phyloP scores from a whole-genome alignment of 2,797 vertebrate genomes.

The Anisognathus igniventris region DNA sequence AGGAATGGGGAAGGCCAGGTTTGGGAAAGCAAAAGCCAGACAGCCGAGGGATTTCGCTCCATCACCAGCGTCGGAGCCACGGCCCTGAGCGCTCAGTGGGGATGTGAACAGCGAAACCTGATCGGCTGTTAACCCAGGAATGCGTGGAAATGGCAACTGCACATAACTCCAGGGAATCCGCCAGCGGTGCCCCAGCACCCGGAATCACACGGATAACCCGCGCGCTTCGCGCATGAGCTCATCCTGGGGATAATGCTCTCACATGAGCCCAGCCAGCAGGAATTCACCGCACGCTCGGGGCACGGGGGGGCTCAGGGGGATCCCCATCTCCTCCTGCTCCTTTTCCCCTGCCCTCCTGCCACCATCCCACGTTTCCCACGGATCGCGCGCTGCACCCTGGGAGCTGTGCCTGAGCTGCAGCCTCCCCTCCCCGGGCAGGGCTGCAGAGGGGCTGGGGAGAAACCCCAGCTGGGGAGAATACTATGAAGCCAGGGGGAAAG shows the following conservation, averaged over 20 bases:
- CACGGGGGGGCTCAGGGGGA: background rate
- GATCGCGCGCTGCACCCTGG: accelerated
- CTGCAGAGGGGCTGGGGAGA: background rate
- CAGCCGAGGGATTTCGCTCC: conserved; percentile 72
- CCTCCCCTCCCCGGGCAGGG: background rate
- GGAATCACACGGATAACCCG: conserved; percentile 71
- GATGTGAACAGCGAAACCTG: conserved; percentile 65
- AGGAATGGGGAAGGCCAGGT: background rate
- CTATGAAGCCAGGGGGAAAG: background rate
- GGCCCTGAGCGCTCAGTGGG: background rate
- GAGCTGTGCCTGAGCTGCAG: background rate
- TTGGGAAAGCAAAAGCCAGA: conserved; percentile 63
- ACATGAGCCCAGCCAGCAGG: conserved; percentile 61
- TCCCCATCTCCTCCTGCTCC: background rate
- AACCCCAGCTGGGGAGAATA: background rate
- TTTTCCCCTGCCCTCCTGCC: background rate
- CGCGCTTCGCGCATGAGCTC: conserved; percentile 63
- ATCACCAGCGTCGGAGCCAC: conserved; percentile 45
- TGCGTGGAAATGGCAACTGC: conserved; percentile 76
- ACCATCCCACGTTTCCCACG: background rate
- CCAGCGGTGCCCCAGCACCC: conserved; percentile 70
- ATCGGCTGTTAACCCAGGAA: conserved; percentile 71
- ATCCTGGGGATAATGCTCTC: conserved; percentile 60
- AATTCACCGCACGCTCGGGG: background rate
- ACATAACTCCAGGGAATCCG: conserved; percentile 56